Base-by-base conservation (phyloP, 2,888 invertebrate species). In the Lithophane ornitopus region DNA sequence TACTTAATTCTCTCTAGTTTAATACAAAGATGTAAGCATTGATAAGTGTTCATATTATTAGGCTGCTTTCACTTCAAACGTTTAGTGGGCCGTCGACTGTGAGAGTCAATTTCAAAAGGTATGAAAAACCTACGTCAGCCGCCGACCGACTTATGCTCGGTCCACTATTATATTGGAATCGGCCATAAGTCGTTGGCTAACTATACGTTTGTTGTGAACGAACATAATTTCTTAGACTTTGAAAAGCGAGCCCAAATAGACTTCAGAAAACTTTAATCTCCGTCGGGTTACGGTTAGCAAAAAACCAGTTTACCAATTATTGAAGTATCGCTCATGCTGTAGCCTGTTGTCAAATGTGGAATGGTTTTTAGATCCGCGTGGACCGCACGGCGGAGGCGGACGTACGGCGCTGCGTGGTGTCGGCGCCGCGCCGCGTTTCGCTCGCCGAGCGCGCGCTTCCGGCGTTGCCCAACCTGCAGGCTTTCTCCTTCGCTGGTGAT, bases 401-500 rank as follows among this genome's bases (percentile, higher is more conserved):
- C 58, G 85, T 90, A 78, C 89, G 91, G 22, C 92, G 92, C 66
- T 95, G 95, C 89, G 85, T 86, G 6, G 85, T 89, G 71, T 81
- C 89, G 49, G 63, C 81, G 22, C 87, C 91, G 46, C 87, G 85
- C 61, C 82, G 83, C 62, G 81, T 82, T 59, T 3, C 87, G 7
- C 76, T 90, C 46, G 85, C 68, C 0, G 93, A 93, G 87, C 90
- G 89, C 67, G 81, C 89, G 22, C 90, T 89, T 66, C 94, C 95
- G 46, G 94, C 89, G 12, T 89, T 95, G 81, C 95, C 95, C 0
- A 92, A 94, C 80, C 85, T 92, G 56, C 85, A 87, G 2, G 84
- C 83, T 22, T 95, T 95, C 85, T 74, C 87, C 3, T 95, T 95
- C 80, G 91, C 88, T 19, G 94, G 95, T 95, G 68, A 84, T n/a